Evolutionary conservation across 2,888 invertebrate genomes (phyloP).

Genomic region (Chrysomela aeneicollis): DNA sequence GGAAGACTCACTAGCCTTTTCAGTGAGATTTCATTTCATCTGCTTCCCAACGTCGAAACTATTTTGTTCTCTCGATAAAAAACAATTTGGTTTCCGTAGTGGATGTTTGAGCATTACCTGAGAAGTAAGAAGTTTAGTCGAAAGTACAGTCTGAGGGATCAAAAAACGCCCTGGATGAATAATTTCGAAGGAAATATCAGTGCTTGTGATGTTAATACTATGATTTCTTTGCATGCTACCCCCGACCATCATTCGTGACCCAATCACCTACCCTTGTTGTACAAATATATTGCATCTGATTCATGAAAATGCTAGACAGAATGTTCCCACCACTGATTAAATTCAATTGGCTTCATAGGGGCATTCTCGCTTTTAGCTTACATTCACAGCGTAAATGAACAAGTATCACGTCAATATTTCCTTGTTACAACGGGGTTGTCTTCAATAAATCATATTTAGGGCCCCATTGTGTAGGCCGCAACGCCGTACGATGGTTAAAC

Average conservation of each 20-base stretch:
- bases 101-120: too few relatives aligned
- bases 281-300: conserved; percentile 2
- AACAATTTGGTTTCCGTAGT: too few relatives aligned
- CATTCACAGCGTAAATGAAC: conserved; percentile 9
- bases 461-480: conserved; percentile 52
- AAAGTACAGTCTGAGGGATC: too few relatives aligned
- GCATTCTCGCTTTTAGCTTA: conserved; percentile 12
- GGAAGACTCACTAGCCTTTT: too few relatives aligned
- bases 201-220: too few relatives aligned
- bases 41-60: too few relatives aligned
- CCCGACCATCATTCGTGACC: background rate
- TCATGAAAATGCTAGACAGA: conserved; percentile 3
- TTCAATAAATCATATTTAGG: conserved; percentile 63
- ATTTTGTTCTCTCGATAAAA: too few relatives aligned
- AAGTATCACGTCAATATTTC: conserved; percentile 5
- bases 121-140: too few relatives aligned
- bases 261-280: background rate
- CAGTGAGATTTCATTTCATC: too few relatives aligned
- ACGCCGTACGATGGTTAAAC: conserved; percentile 46
- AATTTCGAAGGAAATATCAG: too few relatives aligned
- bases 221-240: too few relatives aligned
- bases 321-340: conserved; percentile 3
- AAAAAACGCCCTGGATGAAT: too few relatives aligned
- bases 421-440: conserved; percentile 17
- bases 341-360: conserved; percentile 5